Percentiles rank a stretch among this genome's conserved stretches.
Evolutionary conservation across 64 coral and sea anemone species (phyloP).

Genomic region (Montipora efflorescens): DNA sequence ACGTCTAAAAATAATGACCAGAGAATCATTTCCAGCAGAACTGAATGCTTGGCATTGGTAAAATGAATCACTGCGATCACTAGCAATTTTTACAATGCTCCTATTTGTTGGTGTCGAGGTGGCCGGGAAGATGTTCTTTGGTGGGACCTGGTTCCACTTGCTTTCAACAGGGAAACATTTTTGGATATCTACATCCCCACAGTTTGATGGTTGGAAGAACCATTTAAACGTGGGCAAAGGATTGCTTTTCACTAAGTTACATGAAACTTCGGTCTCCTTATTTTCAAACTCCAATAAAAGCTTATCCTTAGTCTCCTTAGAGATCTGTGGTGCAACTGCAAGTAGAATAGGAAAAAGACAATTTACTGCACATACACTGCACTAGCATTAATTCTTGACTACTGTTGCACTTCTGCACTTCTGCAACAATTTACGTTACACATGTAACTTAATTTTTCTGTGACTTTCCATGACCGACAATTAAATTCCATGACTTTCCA

Average conservation of each 20-base stretch:
- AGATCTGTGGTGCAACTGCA: background rate
- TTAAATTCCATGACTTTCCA: too few species aligned
- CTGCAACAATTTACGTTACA: too few species aligned
- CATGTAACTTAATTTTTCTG: too few species aligned
- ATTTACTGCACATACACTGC: too few species aligned
- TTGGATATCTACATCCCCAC: background rate
- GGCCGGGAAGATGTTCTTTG: background rate
- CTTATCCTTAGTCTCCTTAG: background rate
- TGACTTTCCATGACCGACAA: too few species aligned
- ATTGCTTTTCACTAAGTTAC: conserved; percentile 8
- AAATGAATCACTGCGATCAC: background rate
- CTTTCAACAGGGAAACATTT: background rate
- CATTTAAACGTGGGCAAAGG: conserved; percentile 21
- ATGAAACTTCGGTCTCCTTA: background rate
- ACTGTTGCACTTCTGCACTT: too few species aligned
- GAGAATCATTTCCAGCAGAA: background rate
- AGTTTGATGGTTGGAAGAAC: background rate
- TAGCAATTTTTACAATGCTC: conserved; percentile 24
- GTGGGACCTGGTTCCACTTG: background rate
- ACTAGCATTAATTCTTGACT: too few species aligned
- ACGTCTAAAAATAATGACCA: background rate
- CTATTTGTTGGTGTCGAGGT: background rate
- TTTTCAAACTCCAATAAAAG: background rate
- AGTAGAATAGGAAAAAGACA: background rate
- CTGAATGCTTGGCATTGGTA: conserved; percentile 42